Base-by-base conservation (phyloP, 2,113 vertebrate species). In the Oreocharis arfaki region DNA sequence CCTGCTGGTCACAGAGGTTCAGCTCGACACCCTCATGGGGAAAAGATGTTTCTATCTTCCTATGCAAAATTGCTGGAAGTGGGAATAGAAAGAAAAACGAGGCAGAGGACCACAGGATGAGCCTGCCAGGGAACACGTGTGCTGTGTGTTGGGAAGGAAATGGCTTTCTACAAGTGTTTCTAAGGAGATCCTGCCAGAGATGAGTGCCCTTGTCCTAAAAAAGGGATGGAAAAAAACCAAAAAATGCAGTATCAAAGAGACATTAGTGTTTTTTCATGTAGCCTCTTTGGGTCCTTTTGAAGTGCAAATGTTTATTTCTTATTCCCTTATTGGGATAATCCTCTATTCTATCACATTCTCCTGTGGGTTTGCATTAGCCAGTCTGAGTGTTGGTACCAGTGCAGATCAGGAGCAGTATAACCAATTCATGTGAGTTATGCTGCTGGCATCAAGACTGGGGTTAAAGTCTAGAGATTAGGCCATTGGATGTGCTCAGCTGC, bases 181-280 rank as follows among this genome's bases (percentile, higher is more conserved):
- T 90, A 91, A 91, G 93, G 93, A 91, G 87, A 96, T 87, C 56
- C 22, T 92, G 71, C 64, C 56, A 42, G 63, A 77, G 39, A 86
- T 90, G 35, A 92, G 44, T 91, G 60, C 73, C 81, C 87, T 84
- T 73, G 52, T 85, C 69, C 57, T 84, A 68, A 89, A 84, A 91
- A 73, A 60, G 17, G 37, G 35, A 70, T 30, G 13, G 32, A 37
- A 68, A 93, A 93, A 70, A 14, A 0, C 1, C 20, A 84, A 70
- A 86, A 92, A 86, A 74, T 70, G 46, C 42, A 44, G 10, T 69
- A 81, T 91, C 84, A 94, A 91, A 96, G 82, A 46, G 35, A 39
- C 9, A 44, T 67, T 91, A 44, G 11, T 93, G 28, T 13, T 78
- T 61, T 67, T 88, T 87, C 27, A 75, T 79, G 84, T 49, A 79